These are phyloP conservation scores for Eilema griseolum DNA, from an alignment of 2,888 invertebrate species.

Conservation along the genomic window DNA sequence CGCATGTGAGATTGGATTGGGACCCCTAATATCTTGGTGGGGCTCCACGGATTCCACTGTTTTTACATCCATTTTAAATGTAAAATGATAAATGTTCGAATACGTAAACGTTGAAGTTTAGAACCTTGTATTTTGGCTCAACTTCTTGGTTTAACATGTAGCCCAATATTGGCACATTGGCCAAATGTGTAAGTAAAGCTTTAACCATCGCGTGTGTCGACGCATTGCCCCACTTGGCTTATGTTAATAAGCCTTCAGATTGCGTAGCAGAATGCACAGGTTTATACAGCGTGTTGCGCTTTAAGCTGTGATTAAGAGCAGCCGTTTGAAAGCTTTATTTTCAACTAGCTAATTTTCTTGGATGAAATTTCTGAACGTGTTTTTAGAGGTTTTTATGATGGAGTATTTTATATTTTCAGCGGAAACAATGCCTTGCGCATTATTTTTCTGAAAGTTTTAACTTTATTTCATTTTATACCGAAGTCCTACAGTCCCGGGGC, in stretches of 20 bases:
- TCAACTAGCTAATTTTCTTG: background rate
- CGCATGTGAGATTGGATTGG: too few relatives aligned
- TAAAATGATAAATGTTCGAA: too few relatives aligned
- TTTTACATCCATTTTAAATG: too few relatives aligned
- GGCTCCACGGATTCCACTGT: too few relatives aligned
- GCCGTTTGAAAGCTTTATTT: constrained; percentile 1
- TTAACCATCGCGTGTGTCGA: constrained; percentile 40
- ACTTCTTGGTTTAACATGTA: background rate
- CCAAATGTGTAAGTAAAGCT: background rate
- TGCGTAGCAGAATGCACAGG: constrained; percentile 10
- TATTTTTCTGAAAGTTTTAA: background rate
- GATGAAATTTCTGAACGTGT: background rate
- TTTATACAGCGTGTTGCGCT: constrained; percentile 8
- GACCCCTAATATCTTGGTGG: too few relatives aligned
- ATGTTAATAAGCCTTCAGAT: constrained; percentile 26
- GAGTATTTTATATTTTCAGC: background rate
- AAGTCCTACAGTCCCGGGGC: too few relatives aligned
- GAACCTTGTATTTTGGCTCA: background rate
- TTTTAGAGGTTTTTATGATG: background rate
- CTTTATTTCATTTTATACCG: too few relatives aligned
- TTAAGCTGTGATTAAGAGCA: constrained; percentile 7
- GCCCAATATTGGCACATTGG: background rate
- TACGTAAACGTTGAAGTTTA: background rate
- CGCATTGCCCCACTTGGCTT: constrained; percentile 42
- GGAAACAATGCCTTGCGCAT: background rate